Conservation (phyloP, 2,113 vertebrate genomes). For the Telmatochromis bifrenatus region DNA sequence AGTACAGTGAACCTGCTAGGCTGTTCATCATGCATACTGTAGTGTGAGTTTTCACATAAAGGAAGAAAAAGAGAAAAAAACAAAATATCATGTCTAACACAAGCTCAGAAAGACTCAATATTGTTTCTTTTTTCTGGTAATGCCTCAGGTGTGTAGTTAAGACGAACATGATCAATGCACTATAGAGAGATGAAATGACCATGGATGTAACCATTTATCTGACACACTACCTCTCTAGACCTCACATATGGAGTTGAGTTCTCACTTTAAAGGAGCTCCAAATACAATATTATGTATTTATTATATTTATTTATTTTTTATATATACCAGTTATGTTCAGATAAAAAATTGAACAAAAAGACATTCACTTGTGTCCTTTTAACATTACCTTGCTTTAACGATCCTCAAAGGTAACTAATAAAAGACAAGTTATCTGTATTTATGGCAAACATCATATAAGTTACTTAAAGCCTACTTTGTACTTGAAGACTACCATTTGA, state of each 20-base stretch:
- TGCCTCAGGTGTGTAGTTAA: conserved; percentile 2
- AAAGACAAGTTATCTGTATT: neutral
- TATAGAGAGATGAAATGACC: neutral
- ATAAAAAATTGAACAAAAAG: neutral
- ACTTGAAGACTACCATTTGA: neutral
- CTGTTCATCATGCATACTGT: neutral
- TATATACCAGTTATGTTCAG: neutral
- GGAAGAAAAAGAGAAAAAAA: neutral
- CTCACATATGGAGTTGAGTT: neutral
- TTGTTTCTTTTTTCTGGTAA: neutral
- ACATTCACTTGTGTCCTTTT: neutral
- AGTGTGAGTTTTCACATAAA: neutral
- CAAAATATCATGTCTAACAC: neutral
- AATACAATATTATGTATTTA: neutral
- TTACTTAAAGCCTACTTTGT: neutral
- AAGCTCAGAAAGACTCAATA: conserved; percentile 14
- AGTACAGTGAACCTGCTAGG: neutral
- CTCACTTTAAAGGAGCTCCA: neutral
- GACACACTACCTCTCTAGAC: neutral
- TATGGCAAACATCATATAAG: neutral
- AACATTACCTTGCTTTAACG: neutral
- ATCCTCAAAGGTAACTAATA: neutral
- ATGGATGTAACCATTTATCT: neutral
- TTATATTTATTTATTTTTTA: neutral
- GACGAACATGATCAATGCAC: conserved; percentile 10